A percentile compares a stretch with the other conserved stretches of the same genome.
Conservation (phyloP, 2,113 vertebrate genomes). For the Antechinus flavipes region DNA sequence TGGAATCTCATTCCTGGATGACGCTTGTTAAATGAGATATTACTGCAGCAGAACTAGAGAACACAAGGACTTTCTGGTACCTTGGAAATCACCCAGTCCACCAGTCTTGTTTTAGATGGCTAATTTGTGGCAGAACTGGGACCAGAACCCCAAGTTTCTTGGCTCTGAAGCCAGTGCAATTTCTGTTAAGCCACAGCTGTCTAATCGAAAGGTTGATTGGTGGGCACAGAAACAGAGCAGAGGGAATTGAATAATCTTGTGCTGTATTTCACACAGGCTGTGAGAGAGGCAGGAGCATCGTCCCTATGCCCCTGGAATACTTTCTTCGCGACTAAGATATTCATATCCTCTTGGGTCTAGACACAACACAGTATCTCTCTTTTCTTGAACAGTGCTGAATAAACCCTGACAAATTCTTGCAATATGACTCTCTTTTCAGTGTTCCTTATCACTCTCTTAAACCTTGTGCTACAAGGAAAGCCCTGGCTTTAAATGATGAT, state of each 20-base stretch:
- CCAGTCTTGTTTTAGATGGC: not conserved
- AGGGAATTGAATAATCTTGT: not conserved
- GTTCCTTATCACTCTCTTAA: not conserved
- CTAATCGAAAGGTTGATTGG: not conserved
- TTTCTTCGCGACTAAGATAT: not conserved
- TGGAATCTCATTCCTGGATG: not conserved
- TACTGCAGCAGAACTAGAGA: not conserved
- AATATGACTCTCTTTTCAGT: not conserved
- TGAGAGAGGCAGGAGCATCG: not conserved
- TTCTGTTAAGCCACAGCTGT: not conserved
- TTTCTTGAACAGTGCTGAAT: not conserved
- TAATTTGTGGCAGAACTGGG: not conserved
- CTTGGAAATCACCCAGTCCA: not conserved
- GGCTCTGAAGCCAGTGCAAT: not conserved
- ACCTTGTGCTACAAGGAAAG: not conserved
- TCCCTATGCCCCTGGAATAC: not conserved
- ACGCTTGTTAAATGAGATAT: not conserved
- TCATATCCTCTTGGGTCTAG: not conserved
- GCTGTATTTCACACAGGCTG: not conserved
- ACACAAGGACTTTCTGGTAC: not conserved
- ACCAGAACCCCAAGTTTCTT: not conserved
- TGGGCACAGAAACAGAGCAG: not conserved
- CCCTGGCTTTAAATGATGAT: not conserved
- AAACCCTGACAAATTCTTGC: not conserved
- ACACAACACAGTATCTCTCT: not conserved